Evolutionary conservation across 2,113 vertebrate genomes (phyloP), one percentile per base, ranked within the genome.

Genomic region (Accipiter cooperii): DNA sequence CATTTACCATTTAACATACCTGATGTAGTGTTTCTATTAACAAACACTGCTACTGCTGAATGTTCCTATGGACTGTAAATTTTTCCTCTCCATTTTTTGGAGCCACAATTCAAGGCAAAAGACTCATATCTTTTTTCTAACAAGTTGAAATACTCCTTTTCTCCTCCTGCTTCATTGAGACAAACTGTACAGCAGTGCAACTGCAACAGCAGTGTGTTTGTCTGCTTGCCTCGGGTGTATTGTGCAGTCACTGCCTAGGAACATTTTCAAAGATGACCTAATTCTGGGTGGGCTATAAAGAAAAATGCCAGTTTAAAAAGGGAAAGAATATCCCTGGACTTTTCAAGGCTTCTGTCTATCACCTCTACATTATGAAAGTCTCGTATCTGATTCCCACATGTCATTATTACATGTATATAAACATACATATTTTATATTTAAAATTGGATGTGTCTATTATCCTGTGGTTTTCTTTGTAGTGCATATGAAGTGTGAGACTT

Each of bases 401-500:
- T 94, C 79, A 55, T 96, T 92, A 93, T 80, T 95, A n/a, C 58
- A 85, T 79, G 54, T 95, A 73, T 68, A 82, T 93, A 96, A 95
- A 90, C 71, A 81, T 89, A 91, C 25, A 24, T 88, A 93, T 92
- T 95, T 96, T 95, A 88, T 91, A 77, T 91, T 94, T 89, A 66
- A 92, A 93, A 92, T 86, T 93, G 47, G 83, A 71, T 77, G n/a
- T 81, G 54, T 88, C 92, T 94, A 74, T 95, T 96, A 92, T 71
- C 34, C 73, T 94, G 88, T 90, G 92, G 97, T 94, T 96, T 97
- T 86, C 92, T 96, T 96, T 97, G 88, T 96, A 97, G 90, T 95
- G 96, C 88, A 93, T 93, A 96, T 95, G 79, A 96, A 94, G 68
- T 55, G 88, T 95, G 92, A 94, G 90, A 96, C 79, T 71, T 94